phyloP scores from a whole-genome alignment of 92 coral and sea anemone genomes.

The Galaxea fascicularis region DNA sequence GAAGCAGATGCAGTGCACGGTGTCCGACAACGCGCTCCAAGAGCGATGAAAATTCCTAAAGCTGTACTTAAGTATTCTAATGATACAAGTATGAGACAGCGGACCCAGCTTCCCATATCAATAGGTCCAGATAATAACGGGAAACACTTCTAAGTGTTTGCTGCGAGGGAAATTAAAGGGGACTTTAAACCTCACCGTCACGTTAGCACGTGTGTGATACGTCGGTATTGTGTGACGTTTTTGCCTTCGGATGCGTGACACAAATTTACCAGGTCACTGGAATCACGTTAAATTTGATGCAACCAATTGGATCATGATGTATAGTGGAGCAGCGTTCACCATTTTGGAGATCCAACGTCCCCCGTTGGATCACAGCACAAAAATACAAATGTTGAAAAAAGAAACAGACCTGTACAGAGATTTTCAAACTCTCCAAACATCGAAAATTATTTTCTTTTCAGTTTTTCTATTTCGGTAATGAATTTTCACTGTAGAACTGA shows the following conservation, averaged over 20 bases:
- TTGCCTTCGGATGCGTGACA: background rate
- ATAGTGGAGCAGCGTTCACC: background rate
- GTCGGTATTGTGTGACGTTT: conserved; percentile 10
- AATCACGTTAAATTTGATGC: background rate
- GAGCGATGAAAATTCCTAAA: conserved; percentile 79
- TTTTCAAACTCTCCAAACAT: background rate
- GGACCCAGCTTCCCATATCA: conserved; percentile 70
- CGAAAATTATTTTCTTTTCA: conserved; percentile 10
- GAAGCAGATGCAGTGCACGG: conserved; percentile 34
- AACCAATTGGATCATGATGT: background rate
- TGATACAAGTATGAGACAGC: conserved; percentile 56
- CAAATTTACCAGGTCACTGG: background rate
- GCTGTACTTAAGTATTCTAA: conserved; percentile 83
- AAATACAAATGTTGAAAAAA: background rate
- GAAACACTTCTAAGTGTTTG: conserved; percentile 19
- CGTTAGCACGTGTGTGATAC: background rate
- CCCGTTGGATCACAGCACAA: background rate
- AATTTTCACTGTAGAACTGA: background rate
- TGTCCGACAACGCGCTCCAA: conserved; percentile 36
- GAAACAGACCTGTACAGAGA: background rate
- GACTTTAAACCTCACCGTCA: background rate
- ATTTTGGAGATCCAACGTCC: background rate
- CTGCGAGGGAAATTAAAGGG: background rate
- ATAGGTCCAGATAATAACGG: conserved; percentile 71
- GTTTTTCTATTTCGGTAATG: background rate